Evolutionary conservation across 2,888 invertebrate species (phyloP).

Genomic region (Caenorhabditis sp.): DNA sequence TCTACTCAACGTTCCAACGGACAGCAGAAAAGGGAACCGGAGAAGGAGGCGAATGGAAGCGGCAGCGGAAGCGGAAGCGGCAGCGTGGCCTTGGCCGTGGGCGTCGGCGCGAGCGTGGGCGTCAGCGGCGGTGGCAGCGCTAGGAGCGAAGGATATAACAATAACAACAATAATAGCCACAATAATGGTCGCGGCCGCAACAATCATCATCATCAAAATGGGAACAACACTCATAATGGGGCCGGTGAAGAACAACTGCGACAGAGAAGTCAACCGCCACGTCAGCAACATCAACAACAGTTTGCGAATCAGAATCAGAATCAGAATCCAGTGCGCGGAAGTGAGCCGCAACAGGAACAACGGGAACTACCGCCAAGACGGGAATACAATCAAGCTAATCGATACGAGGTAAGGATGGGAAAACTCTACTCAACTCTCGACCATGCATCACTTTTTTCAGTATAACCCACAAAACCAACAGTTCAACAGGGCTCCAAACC

Average conservation of each 20-base stretch:
- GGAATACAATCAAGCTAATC: no score
- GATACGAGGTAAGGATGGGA: no score
- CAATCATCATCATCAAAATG: slow-evolving; percentile 1
- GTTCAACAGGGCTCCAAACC: no score
- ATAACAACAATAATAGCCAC: not conserved
- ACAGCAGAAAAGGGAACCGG: not conserved
- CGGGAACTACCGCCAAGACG: no score
- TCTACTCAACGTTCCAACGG: not conserved
- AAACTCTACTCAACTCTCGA: no score
- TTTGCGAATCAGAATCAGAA: slow-evolving; percentile 19
- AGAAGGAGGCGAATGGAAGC: not conserved
- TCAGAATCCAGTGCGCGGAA: no score
- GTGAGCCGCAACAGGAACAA: not conserved
- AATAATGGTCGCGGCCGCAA: not conserved
- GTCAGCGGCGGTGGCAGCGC: no score
- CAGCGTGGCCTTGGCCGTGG: no score
- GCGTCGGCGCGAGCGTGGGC: no score
- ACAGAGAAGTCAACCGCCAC: slow-evolving; percentile 8
- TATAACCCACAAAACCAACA: no score
- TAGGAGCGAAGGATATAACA: slow-evolving; percentile 1
- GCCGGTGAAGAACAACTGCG: not conserved
- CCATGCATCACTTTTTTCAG: no score
- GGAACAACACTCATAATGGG: not conserved
- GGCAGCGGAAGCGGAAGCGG: no score
- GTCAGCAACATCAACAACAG: slow-evolving; percentile 27